These are phyloP conservation scores for Fragum whitleyi DNA, from an alignment of 2,888 invertebrate species.

Conservation along the genomic window DNA sequence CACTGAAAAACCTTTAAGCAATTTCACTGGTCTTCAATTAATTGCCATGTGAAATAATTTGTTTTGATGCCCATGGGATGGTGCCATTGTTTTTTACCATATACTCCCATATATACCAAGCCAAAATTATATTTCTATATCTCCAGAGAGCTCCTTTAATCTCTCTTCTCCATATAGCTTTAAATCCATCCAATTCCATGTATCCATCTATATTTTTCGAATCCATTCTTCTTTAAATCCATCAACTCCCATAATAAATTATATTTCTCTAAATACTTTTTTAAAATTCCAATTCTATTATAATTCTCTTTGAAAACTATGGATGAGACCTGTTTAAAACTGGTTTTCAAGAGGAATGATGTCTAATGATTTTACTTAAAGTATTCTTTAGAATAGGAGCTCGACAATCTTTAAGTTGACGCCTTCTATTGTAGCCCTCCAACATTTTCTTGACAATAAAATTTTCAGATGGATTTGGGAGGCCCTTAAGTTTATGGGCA, in stretches of 20 bases:
- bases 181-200: background rate
- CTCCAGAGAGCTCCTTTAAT: background rate
- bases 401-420: conserved; percentile 3
- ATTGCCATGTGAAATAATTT: conserved; percentile 3
- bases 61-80: background rate
- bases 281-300: background rate
- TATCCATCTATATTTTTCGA: background rate
- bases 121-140: background rate
- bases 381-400: conserved; percentile 19
- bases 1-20: background rate
- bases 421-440: conserved; percentile 27
- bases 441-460: conserved; percentile 45
- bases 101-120: background rate
- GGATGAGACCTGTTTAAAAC: conserved; percentile 3
- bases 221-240: background rate
- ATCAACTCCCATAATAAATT: background rate
- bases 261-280: no score
- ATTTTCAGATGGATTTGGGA: conserved; percentile 2
- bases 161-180: background rate
- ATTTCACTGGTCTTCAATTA: conserved; percentile 9
- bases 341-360: background rate
- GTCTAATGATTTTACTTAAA: background rate
- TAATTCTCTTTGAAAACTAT: background rate
- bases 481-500: conserved; percentile 32
- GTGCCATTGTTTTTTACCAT: background rate